Evolutionary conservation across 2,797 vertebrate species (phyloP), one percentile per base, ranked within the genome.

Genomic region (Leucoraja ocellata): DNA sequence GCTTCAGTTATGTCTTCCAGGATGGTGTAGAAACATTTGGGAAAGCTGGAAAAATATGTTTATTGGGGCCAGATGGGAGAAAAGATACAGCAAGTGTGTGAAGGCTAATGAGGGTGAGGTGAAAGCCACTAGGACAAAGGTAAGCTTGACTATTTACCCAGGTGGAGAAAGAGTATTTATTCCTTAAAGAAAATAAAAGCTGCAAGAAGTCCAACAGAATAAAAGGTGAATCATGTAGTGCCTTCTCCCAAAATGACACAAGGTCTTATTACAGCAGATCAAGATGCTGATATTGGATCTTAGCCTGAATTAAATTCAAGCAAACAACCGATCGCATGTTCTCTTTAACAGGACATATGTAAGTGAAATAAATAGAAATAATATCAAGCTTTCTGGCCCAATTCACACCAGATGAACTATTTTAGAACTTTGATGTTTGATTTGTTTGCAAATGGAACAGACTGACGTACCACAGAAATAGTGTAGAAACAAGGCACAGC

Each of bases 1-100:
- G 93, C 94, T 94, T 96, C 95, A 94, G 94, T 93, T 93, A 95
- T n/a, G 65, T 73, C 54, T 84, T 81, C 36, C 36, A 36, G 77
- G 71, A 54, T 92, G 90, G 39, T 92, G 90, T n/a, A 71, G 73
- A 92, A 92, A 39, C 90, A 92, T 92, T 73, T 76, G 90, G 71
- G 28, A 46, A 54, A 76, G 90, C 36, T 54, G 46, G 23, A 54
- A 58, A 74, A 76, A 74, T n/a, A 73, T 7, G 13, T 92, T 76
- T 4, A 28, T 92, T 92, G 90, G 6, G 11, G 54, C 39, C 71
- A 92, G 39, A 54, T 76, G 39, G 16, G 90, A 92, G 90, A 92
- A 92, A 92, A 18, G 28, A 36, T 74, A 14, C 90, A 74, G 71
- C 63, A 74, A 71, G 71, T 76, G 71, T 92, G 39, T 74, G 54